phyloP scores from a whole-genome alignment of 2,888 invertebrate genomes.

The Reticulitermes lucifugus region DNA sequence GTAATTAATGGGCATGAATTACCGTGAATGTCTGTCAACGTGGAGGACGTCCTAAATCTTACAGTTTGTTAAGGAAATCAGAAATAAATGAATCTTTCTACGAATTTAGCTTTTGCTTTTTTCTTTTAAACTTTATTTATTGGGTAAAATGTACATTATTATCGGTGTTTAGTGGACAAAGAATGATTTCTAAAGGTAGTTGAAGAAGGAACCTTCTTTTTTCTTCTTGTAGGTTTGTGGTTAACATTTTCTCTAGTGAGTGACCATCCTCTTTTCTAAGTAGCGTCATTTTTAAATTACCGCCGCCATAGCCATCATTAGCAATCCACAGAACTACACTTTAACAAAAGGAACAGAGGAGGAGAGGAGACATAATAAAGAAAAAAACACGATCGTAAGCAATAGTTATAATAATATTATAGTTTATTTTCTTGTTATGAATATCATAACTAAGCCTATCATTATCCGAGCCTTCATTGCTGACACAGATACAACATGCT shows the following conservation, averaged over 20 bases:
- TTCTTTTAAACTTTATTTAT: neutral
- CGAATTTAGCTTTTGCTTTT: neutral
- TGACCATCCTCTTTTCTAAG: neutral
- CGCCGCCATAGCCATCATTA: conserved; percentile 11
- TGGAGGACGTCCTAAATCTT: neutral
- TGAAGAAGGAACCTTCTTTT: neutral
- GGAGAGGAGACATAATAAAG: neutral
- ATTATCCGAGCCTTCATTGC: conserved; percentile 38
- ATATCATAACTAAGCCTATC: conserved; percentile 38
- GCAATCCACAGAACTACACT: conserved; percentile 16
- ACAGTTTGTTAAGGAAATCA: neutral
- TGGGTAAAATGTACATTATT: neutral
- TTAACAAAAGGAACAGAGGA: neutral
- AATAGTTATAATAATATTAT: conserved; percentile 40
- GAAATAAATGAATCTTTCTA: neutral
- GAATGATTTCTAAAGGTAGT: neutral
- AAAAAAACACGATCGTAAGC: conserved; percentile 18
- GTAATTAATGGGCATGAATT: neutral
- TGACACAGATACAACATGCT: conserved; percentile 37
- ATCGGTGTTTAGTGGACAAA: conserved; percentile 25
- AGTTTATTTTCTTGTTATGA: conserved; percentile 40
- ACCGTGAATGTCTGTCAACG: neutral
- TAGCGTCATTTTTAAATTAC: conserved; percentile 36
- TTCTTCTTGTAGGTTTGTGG: neutral
- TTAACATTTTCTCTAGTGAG: neutral